Evolutionary conservation across 1,140 invertebrate species (phyloP).

Genomic region (Drosophila teissieri): DNA sequence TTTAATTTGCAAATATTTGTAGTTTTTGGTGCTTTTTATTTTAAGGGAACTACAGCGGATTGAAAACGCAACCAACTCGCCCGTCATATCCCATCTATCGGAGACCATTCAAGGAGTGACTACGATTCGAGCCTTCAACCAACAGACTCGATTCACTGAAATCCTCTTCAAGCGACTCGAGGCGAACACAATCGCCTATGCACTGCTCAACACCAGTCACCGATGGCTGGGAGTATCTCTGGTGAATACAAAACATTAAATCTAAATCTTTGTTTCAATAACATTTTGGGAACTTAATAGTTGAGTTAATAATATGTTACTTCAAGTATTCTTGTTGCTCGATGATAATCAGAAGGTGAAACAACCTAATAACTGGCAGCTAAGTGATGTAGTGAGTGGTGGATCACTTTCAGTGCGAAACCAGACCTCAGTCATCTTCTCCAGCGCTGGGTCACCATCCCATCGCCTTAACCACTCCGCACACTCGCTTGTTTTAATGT

Average conservation of each 20-base stretch:
- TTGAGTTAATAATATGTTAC: too few relatives aligned
- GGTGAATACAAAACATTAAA: slow-evolving; percentile 85
- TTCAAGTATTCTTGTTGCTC: too few relatives aligned
- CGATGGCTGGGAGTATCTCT: slow-evolving; percentile 92
- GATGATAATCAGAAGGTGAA: too few relatives aligned
- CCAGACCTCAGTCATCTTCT: slow-evolving; percentile 8
- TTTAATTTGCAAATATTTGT: too few relatives aligned
- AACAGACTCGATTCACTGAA: slow-evolving; percentile 88
- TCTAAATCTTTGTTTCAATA: not conserved
- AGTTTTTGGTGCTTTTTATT: not conserved
- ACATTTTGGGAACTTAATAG: too few relatives aligned
- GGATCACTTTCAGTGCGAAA: not conserved
- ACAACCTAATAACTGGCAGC: not conserved
- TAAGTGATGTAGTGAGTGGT: not conserved
- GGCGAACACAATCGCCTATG: slow-evolving; percentile 90
- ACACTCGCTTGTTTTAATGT: slow-evolving; percentile 21
- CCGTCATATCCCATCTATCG: slow-evolving; percentile 89
- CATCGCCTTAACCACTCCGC: slow-evolving; percentile 40
- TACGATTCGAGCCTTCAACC: slow-evolving; percentile 89
- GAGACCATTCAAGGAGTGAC: slow-evolving; percentile 89
- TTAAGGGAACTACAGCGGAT: slow-evolving; percentile 89
- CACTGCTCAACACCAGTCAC: slow-evolving; percentile 91
- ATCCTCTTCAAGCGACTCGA: slow-evolving; percentile 89
- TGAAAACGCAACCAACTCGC: slow-evolving; percentile 89
- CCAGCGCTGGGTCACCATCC: too few relatives aligned